Percentiles rank a stretch among this genome's conserved stretches.
Evolutionary conservation across 30 jellyfish, hydroid and myxozoan species (phyloP).

Genomic region (Turritopsis dohrnii): DNA sequence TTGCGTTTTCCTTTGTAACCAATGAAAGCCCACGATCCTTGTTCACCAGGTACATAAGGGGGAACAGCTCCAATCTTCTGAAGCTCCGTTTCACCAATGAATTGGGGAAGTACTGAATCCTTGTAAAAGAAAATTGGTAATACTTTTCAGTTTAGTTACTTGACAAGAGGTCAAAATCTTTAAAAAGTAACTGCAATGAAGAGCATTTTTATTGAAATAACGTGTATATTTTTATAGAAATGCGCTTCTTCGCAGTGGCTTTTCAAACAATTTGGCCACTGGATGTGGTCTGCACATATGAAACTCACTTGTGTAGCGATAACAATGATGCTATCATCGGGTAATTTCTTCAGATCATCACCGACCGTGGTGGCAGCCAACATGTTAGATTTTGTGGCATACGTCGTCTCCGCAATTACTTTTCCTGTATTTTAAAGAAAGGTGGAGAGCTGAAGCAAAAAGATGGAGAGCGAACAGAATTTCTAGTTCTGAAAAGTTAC

Average conservation of each 20-base stretch:
- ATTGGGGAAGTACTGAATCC: conserved; percentile 42
- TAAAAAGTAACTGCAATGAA: too few species aligned
- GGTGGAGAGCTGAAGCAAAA: too few species aligned
- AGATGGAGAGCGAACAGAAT: too few species aligned
- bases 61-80: conserved; percentile 50
- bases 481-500: too few species aligned
- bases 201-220: too few species aligned
- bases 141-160: neutral
- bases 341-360: conserved; percentile 22
- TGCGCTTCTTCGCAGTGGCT: too few species aligned
- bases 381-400: conserved; percentile 28
- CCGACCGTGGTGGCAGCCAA: conserved; percentile 50
- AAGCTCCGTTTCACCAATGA: conserved; percentile 28
- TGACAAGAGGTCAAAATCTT: too few species aligned
- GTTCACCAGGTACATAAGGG: conserved; percentile 40
- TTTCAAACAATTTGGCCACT: too few species aligned
- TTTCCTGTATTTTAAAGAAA: neutral
- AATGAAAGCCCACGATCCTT: conserved; percentile 77
- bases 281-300: too few species aligned
- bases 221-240: too few species aligned
- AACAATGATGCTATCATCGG: conserved; percentile 48
- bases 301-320: conserved; percentile 72
- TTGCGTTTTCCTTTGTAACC: conserved; percentile 55
- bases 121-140: neutral
- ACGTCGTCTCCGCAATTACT: conserved; percentile 27